Percentiles rank a stretch among this genome's conserved stretches.
These are phyloP conservation scores for Caenorhabditis elegans DNA, from an alignment of 1,140 invertebrate genomes.

Conservation along the genomic window WBcel235 BX284604.4:9905001-9905500, in stretches of 20 bases:
- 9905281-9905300: too few species aligned
- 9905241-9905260: conserved; percentile 37
- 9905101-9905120: conserved; percentile 45
- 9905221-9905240: conserved; percentile 46
- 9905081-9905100: conserved; percentile 44
- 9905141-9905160: conserved; percentile 42
- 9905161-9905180: conserved; percentile 39
- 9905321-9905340: conserved; percentile 45
- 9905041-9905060: conserved; percentile 33
- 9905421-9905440: not conserved
- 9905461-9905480: not conserved
- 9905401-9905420: not conserved
- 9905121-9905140: conserved; percentile 44
- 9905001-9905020: conserved; percentile 18
- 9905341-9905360: conserved; percentile 49
- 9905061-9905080: conserved; percentile 43
- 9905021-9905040: conserved; percentile 25
- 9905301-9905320: conserved; percentile 49
- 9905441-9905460: not conserved
- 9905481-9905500: conserved; percentile 8
- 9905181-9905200: conserved; percentile 37
- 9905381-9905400: conserved; percentile 40
- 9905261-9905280: too few species aligned
- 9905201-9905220: conserved; percentile 33
- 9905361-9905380: conserved; percentile 46